Conservation (phyloP, 2,888 invertebrate species). For the Volucella inanis region DNA sequence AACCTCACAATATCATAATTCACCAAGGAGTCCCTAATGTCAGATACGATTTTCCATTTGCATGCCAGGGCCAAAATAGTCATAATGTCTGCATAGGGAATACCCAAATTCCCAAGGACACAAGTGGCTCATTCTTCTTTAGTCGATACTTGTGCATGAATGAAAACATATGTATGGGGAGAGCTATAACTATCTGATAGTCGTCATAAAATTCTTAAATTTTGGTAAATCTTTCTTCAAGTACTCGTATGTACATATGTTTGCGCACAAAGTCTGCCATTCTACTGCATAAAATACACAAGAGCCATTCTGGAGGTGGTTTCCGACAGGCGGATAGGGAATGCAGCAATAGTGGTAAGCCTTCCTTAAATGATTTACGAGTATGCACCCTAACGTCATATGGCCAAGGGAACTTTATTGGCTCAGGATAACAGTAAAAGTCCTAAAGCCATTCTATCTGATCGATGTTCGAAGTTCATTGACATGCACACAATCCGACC, state of each 20-base stretch:
- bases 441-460: conserved; percentile 2
- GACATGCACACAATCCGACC: conserved; percentile 15
- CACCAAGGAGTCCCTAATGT: conserved; percentile 59
- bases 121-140: conserved; percentile 45
- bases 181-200: conserved; percentile 5
- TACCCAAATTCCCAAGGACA: conserved; percentile 19
- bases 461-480: conserved; percentile 34
- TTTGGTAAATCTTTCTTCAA: conserved; percentile 12
- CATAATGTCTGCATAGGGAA: background rate
- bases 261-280: conserved; percentile 1
- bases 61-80: conserved; percentile 51
- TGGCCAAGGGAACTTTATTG: conserved; percentile 32
- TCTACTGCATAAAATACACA: conserved; percentile 16
- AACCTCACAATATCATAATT: conserved; percentile 61
- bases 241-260: background rate
- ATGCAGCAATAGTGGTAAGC: background rate
- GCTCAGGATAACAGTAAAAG: conserved; percentile 5
- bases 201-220: conserved; percentile 54
- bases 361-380: conserved; percentile 45
- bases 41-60: conserved; percentile 66
- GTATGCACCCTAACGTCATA: conserved; percentile 7
- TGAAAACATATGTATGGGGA: background rate
- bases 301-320: conserved; percentile 7
- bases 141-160: conserved; percentile 7
- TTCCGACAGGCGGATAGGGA: too few relatives aligned